Base-by-base conservation (phyloP, 2,888 invertebrate species). In the Meta bourneti region DNA sequence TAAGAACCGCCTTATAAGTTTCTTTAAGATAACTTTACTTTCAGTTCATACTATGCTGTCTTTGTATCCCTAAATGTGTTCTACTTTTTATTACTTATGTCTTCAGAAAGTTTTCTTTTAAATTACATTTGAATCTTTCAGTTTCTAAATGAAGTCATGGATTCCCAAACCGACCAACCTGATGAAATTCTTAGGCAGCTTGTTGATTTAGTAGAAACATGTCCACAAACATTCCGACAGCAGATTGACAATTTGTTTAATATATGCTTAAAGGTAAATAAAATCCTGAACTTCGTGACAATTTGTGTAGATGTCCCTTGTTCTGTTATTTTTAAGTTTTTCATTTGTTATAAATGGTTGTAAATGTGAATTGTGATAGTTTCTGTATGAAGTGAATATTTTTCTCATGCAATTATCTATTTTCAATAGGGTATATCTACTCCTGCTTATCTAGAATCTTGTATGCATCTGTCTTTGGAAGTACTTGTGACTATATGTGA, bases 191-290 rank as follows among this genome's bases (percentile, higher is more conserved):
- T 99, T 54, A 99, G 99, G 95, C 97, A 98, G 93, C 96, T 99
- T 71, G 98, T 99, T 93, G 99, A 99, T 94, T 95, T 99, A 94
- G 98, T 98, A 0, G 99, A 99, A 95, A 96, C 97, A 90, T 97
- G 98, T 8, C 99, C 99, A 0, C 99, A 99, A 95, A 98, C 97
- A 95, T 96, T 99, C 92, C 96, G 99, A 93, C 96, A 97, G 6
- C 98, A 99, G 94, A 95, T 99, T 90, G 97, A 97, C 94, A 96
- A 96, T 19, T 97, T 99, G 94, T 97, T 99, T 95, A 97, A 97
- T 94, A 96, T 99, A 94, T 98, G 98, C 95, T 97, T 98, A 96
- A 98, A 98, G 96, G 97, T 97, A 79, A 90, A 34, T 34, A 34
- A 34, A 34, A 34, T 34, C 1, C 34, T 34, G 34, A 34, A 34